phyloP scores from a whole-genome alignment of 2,797 vertebrate species.

The Ptychobarbus kaznakovi region DNA sequence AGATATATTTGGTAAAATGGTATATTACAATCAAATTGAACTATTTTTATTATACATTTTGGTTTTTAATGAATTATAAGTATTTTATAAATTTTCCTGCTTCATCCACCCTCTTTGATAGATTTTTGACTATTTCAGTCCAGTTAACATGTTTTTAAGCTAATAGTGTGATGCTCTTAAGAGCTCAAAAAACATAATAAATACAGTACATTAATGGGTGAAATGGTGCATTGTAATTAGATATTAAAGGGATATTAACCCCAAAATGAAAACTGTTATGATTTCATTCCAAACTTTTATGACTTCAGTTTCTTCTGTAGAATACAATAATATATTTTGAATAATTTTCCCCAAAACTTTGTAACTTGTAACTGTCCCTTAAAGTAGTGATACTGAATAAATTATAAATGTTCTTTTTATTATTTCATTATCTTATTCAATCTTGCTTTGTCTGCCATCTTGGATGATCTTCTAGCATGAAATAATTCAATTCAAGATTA shows the following conservation, averaged over 20 bases:
- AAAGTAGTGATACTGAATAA: background rate
- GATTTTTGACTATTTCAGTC: too few species aligned
- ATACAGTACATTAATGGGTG: too few species aligned
- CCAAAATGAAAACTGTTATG: background rate
- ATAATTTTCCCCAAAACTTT: too few species aligned
- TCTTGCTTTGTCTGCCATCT: background rate
- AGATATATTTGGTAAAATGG: background rate
- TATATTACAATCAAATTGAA: background rate
- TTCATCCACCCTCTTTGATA: background rate
- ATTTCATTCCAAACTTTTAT: background rate
- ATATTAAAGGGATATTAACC: background rate
- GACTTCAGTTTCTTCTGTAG: background rate
- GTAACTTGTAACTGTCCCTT: background rate
- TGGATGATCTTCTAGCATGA: background rate
- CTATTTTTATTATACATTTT: background rate
- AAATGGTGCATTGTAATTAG: background rate
- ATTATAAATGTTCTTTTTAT: background rate
- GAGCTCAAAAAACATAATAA: too few species aligned
- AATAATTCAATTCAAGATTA: too few species aligned
- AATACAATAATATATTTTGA: background rate
- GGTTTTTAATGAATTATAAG: background rate
- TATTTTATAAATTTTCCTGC: too few species aligned
- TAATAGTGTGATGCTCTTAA: too few species aligned
- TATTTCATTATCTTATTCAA: background rate
- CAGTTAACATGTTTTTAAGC: too few species aligned